A percentile compares a stretch with the other conserved stretches of the same genome.
Evolutionary conservation across 2,113 vertebrate species (phyloP).

Genomic region (Notothenia rossii): DNA sequence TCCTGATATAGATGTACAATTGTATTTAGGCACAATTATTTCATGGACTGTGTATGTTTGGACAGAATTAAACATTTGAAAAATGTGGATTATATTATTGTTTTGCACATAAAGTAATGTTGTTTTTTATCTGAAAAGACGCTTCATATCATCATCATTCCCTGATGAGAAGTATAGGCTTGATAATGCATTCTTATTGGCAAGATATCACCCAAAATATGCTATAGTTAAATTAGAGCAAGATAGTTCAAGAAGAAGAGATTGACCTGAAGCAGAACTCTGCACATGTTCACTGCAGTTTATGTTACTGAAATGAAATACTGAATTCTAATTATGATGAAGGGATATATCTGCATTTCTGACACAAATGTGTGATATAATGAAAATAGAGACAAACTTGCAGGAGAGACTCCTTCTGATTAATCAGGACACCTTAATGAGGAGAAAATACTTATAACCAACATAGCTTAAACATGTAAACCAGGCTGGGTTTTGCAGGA

Average conservation of each 20-base stretch:
- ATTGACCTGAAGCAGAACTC: conserved; percentile 5
- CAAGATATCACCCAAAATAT: not conserved
- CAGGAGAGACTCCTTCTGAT: too few relatives aligned
- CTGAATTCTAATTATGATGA: too few relatives aligned
- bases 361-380: too few relatives aligned
- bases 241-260: not conserved
- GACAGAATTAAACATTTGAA: not conserved
- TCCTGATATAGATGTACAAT: not conserved
- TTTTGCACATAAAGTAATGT: too few relatives aligned
- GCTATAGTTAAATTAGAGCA: not conserved
- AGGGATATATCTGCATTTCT: too few relatives aligned
- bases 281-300: not conserved
- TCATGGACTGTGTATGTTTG: not conserved
- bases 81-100: not conserved
- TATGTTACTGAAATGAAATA: not conserved
- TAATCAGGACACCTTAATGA: too few relatives aligned
- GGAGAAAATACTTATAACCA: too few relatives aligned
- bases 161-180: not conserved
- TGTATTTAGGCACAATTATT: not conserved
- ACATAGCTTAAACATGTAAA: not conserved
- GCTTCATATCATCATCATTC: not conserved
- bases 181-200: not conserved
- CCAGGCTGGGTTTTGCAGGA: not conserved
- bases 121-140: too few relatives aligned
- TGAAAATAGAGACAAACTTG: too few relatives aligned